Base-by-base conservation (phyloP, 2,797 vertebrate species). In the Etheostoma nigrum region DNA sequence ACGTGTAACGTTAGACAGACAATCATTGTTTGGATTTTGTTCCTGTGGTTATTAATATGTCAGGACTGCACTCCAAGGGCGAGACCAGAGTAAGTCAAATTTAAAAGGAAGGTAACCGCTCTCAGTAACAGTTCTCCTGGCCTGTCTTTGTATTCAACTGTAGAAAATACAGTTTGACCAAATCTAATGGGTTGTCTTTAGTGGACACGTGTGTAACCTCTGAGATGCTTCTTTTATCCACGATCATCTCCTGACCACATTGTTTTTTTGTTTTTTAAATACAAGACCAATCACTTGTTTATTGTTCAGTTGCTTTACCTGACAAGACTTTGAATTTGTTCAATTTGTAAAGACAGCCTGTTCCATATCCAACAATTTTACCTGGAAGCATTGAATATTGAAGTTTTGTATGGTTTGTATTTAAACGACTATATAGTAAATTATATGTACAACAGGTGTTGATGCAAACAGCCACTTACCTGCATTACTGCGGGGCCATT, bases 211-310 rank as follows among this genome's bases (percentile, higher is more conserved):
- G 14, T 42, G 13, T 44, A 21, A 69, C 65, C 47, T 61, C 36
- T 30, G 27, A 68, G 12, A 1, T 42, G 10, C 9, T 51, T 15
- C 36, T 15, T 47, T 75, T 27, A 60, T 57, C 78, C 67, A 83
- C 52, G 55, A 40, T 40, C 10, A 40, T 40, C 36, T 40, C 36
- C 36, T 14, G 42, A 44, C 42, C 42, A 44, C 42, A 44, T 44
- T 44, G 42, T 44, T 52, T 49, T 40, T 59, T 15, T 13, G 44
- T 60, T 45, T 49, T 66, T 16, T 0, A 44, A 64, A 44, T 19
- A 57, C 4, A 27, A 47, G 42, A 82, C 70, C 79, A 79, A 40
- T 68, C 51, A 59, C 67, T 25, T 65, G 8, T 48, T 42, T 54
- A 61, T 70, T 5, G 63, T 68, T 59, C 0, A 52, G 45, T 42